Percentiles rank a stretch among this genome's conserved stretches.
These are phyloP conservation scores for Stenodera caucasica DNA, from an alignment of 2,888 invertebrate genomes.

Conservation along the genomic window DNA sequence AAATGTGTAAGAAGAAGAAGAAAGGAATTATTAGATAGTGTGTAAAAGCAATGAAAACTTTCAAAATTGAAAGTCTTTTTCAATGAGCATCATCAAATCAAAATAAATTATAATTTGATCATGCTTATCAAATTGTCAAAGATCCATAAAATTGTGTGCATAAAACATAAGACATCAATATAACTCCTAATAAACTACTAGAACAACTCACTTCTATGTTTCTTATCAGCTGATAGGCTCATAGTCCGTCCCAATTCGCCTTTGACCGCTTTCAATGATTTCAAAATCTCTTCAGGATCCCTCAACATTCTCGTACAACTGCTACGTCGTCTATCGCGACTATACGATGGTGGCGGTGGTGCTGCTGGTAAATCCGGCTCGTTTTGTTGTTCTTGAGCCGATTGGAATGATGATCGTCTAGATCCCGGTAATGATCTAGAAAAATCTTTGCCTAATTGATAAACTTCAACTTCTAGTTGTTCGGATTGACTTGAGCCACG, in stretches of 20 bases:
- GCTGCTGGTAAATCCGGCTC: slow-evolving; percentile 56
- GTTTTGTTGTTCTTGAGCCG: slow-evolving; percentile 58
- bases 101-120: not conserved
- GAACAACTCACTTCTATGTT: slow-evolving; percentile 60
- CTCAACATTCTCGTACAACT: slow-evolving; percentile 73
- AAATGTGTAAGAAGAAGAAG: slow-evolving; percentile 48
- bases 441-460: slow-evolving; percentile 83
- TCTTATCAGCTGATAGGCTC: slow-evolving; percentile 69
- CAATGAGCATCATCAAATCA: not conserved
- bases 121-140: not conserved
- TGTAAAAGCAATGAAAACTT: slow-evolving; percentile 17
- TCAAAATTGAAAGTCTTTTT: not conserved
- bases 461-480: slow-evolving; percentile 75
- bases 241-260: slow-evolving; percentile 81
- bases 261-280: slow-evolving; percentile 78
- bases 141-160: slow-evolving; percentile 13
- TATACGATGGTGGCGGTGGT: slow-evolving; percentile 63
- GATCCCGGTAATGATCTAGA: slow-evolving; percentile 85
- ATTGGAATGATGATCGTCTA: slow-evolving; percentile 80
- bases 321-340: slow-evolving; percentile 74
- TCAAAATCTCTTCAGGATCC: slow-evolving; percentile 83
- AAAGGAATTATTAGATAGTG: slow-evolving; percentile 45
- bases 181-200: slow-evolving; percentile 5
- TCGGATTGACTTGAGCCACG: slow-evolving; percentile 90
- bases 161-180: slow-evolving; percentile 10